A percentile compares a stretch with the other conserved stretches of the same genome.
Evolutionary conservation across 2,797 vertebrate genomes (phyloP).

Genomic region (Novumbra hubbsi): DNA sequence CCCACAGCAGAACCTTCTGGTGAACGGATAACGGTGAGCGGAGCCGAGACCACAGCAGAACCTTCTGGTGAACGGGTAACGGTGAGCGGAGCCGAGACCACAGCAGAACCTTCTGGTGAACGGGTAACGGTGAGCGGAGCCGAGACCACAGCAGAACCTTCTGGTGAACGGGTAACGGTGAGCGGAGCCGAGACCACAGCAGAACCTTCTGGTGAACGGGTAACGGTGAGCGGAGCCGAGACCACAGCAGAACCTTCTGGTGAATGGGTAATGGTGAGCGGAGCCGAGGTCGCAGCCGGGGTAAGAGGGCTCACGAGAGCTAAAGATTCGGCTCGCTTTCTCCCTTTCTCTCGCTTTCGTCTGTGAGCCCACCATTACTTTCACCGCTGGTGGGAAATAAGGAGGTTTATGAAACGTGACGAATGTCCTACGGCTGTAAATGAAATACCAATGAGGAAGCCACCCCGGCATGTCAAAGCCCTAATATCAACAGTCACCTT

Average conservation of each 20-base stretch:
- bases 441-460: slow-evolving; percentile 74
- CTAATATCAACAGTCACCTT: slow-evolving; percentile 79
- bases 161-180: slow-evolving; percentile 65
- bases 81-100: slow-evolving; percentile 51
- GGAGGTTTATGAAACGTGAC: slow-evolving; percentile 77
- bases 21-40: slow-evolving; percentile 64
- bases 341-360: slow-evolving; percentile 46
- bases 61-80: slow-evolving; percentile 63
- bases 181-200: slow-evolving; percentile 45
- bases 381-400: slow-evolving; percentile 73
- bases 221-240: slow-evolving; percentile 55
- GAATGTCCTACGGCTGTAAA: slow-evolving; percentile 65
- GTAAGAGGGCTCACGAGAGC: slow-evolving; percentile 50
- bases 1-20: slow-evolving; percentile 49
- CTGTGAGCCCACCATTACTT: slow-evolving; percentile 64
- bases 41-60: slow-evolving; percentile 50
- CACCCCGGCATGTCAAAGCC: slow-evolving; percentile 62
- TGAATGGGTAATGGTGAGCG: slow-evolving; percentile 64
- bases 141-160: slow-evolving; percentile 49
- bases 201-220: slow-evolving; percentile 64
- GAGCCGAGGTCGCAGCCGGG: slow-evolving; percentile 46
- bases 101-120: slow-evolving; percentile 62
- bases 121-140: slow-evolving; percentile 59
- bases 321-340: slow-evolving; percentile 49
- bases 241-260: slow-evolving; percentile 49